These are phyloP conservation scores for Merodon equestris DNA, from an alignment of 2,888 invertebrate genomes.

Conservation along the genomic window DNA sequence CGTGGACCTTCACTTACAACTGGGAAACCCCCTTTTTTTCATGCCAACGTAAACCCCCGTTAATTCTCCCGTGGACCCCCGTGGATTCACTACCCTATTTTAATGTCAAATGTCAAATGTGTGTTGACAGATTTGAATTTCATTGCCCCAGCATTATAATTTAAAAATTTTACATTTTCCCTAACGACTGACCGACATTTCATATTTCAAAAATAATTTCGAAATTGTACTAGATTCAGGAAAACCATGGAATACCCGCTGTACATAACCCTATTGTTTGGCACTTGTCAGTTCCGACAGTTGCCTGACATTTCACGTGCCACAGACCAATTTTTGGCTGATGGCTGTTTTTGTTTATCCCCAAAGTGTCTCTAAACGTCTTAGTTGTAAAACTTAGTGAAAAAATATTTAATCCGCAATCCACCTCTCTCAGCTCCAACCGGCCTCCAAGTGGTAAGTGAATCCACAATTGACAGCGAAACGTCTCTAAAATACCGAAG, in stretches of 20 bases:
- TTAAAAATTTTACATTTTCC: too few species aligned
- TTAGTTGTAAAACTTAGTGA: not conserved
- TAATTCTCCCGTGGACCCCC: too few species aligned
- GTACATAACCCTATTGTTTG: not conserved
- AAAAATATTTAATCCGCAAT: not conserved
- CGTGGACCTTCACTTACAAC: too few species aligned
- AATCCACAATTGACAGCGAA: not conserved
- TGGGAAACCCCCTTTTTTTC: too few species aligned
- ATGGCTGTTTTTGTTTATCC: conserved; percentile 49
- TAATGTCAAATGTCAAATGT: too few species aligned
- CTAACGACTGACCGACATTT: too few species aligned
- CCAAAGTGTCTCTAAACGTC: not conserved
- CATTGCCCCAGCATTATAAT: too few species aligned
- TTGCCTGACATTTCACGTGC: conserved; percentile 25
- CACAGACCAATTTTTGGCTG: not conserved
- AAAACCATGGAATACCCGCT: conserved; percentile 9
- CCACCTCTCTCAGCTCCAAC: not conserved
- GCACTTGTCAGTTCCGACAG: not conserved
- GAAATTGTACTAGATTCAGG: conserved; percentile 4
- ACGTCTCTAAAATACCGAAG: conserved; percentile 21
- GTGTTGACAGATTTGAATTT: too few species aligned
- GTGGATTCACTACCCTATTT: too few species aligned
- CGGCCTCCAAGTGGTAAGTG: conserved; percentile 23
- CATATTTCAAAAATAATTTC: too few species aligned
- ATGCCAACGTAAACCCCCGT: too few species aligned